Evolutionary conservation across 2,888 invertebrate species (phyloP).

Genomic region (Pristionchus entomophagus): DNA sequence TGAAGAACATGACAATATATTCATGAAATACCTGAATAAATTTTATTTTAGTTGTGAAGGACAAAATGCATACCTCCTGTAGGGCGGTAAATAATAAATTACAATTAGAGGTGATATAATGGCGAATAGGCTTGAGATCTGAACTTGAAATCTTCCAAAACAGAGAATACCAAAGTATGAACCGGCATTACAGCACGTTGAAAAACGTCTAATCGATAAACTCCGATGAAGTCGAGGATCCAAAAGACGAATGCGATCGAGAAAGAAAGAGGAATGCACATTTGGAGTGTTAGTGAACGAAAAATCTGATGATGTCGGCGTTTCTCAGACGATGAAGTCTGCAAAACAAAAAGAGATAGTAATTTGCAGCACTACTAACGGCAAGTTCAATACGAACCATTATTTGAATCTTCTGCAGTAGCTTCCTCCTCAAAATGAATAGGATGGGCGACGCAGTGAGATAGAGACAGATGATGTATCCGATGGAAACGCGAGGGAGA

Average conservation of each 20-base stretch:
- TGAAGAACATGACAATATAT: neutral
- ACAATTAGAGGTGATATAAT: neutral
- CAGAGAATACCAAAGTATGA: no score
- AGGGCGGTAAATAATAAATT: neutral
- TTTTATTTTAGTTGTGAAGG: no score
- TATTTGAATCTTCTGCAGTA: neutral
- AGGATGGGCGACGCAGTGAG: neutral
- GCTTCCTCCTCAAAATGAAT: neutral
- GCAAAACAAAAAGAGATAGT: no score
- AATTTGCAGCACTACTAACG: no score
- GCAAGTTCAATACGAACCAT: neutral
- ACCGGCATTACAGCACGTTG: neutral
- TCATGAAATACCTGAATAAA: neutral
- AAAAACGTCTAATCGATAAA: neutral
- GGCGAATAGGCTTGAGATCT: neutral
- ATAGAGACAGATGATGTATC: neutral
- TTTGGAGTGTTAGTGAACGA: slow-evolving; percentile 2
- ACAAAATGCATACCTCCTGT: neutral
- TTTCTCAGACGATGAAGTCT: neutral
- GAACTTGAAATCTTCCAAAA: no score
- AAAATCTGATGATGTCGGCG: neutral
- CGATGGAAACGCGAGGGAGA: neutral
- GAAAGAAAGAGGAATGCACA: neutral
- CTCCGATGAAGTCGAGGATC: neutral
- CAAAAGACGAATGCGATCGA: neutral